phyloP scores from a whole-genome alignment of 2,797 vertebrate species.

The Natrix natrix region DNA sequence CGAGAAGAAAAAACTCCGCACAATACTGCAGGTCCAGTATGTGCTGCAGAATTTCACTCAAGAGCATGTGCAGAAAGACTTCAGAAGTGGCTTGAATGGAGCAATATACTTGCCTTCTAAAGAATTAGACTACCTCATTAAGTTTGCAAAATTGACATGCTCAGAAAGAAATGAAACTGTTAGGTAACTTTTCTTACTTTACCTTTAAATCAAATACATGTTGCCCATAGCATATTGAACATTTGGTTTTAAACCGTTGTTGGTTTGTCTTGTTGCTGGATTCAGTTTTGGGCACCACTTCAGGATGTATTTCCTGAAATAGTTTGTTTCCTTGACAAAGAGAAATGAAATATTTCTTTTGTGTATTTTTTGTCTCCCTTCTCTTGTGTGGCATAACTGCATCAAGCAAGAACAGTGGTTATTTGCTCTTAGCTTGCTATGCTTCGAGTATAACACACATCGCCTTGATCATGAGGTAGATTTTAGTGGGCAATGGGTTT shows the following conservation, averaged over 20 bases:
- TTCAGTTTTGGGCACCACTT: background rate
- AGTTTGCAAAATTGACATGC: constrained; percentile 81
- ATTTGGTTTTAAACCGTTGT: background rate
- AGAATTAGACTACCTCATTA: constrained; percentile 82
- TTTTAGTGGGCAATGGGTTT: background rate
- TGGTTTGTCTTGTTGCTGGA: background rate
- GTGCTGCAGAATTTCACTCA: constrained; percentile 83
- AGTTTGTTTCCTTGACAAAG: background rate
- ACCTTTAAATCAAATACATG: background rate
- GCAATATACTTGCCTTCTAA: constrained; percentile 79
- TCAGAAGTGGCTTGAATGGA: constrained; percentile 79
- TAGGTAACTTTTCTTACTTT: constrained; percentile 70
- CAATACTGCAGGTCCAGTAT: constrained; percentile 87
- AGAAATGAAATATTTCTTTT: background rate
- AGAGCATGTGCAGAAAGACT: constrained; percentile 82
- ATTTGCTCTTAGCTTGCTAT: background rate
- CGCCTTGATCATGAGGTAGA: background rate
- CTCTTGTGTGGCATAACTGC: background rate
- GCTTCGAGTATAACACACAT: no score
- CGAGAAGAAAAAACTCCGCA: constrained; percentile 81
- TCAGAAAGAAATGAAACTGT: constrained; percentile 76
- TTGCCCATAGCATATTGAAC: background rate
- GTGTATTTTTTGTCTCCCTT: background rate
- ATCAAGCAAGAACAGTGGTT: background rate
- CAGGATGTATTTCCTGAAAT: background rate